Conservation (phyloP, 2,888 invertebrate species). For the Thumatha senex region DNA sequence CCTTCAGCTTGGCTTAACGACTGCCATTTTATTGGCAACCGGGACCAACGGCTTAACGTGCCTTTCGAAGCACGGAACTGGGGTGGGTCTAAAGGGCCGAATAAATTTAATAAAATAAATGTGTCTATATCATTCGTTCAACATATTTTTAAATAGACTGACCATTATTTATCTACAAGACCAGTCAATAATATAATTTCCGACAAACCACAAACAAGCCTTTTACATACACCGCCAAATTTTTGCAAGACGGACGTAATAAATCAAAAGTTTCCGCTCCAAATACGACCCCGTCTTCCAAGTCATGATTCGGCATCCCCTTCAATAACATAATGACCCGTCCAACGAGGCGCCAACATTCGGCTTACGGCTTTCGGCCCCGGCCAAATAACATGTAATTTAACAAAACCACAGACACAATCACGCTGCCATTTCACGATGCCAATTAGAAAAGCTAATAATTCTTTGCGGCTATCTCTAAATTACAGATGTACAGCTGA, state of each 20-base stretch:
- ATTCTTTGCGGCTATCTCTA: constrained; percentile 39
- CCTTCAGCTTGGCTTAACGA: too few relatives aligned
- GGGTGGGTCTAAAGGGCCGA: too few relatives aligned
- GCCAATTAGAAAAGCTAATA: constrained; percentile 39
- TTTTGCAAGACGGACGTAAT: constrained; percentile 10
- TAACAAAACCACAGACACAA: constrained; percentile 60
- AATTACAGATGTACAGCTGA: constrained; percentile 42
- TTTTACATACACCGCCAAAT: constrained; percentile 8
- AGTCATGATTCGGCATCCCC: constrained; percentile 57
- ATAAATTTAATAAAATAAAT: too few relatives aligned
- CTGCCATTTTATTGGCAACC: too few relatives aligned
- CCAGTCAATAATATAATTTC: constrained; percentile 9
- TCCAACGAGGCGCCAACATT: constrained; percentile 76
- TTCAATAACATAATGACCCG: constrained; percentile 68
- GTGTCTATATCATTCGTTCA: too few relatives aligned
- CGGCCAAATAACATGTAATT: constrained; percentile 72
- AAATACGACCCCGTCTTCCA: constrained; percentile 48
- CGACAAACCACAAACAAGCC: not conserved
- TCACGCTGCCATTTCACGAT: constrained; percentile 53
- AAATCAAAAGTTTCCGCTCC: constrained; percentile 24
- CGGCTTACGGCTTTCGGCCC: constrained; percentile 56
- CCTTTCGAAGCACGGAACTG: too few relatives aligned
- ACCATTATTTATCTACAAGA: not conserved
- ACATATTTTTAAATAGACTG: not conserved
- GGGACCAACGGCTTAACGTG: too few relatives aligned